These are phyloP conservation scores for Zosterops borbonicus DNA, from an alignment of 2,113 vertebrate species.

Conservation along the genomic window DNA sequence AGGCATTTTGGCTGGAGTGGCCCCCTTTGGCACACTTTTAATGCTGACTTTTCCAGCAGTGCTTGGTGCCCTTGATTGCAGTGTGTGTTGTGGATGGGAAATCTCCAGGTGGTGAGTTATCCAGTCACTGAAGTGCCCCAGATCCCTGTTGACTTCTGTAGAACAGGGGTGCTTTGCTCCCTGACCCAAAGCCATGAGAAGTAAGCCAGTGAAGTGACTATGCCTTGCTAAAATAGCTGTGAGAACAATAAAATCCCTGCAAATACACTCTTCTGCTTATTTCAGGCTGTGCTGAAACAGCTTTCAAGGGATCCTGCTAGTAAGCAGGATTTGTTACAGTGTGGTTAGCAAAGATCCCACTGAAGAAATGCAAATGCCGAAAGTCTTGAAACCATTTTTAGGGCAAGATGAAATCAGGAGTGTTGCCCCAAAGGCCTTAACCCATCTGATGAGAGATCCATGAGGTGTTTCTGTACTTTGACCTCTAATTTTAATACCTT, in stretches of 20 bases:
- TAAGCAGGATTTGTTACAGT: not conserved
- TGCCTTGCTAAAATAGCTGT: not conserved
- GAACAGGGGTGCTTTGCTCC: not conserved
- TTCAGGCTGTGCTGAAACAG: constrained; percentile 1
- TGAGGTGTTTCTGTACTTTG: not conserved
- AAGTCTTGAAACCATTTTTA: not conserved
- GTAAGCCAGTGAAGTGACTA: not conserved
- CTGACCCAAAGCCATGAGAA: not conserved
- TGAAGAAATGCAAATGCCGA: not conserved
- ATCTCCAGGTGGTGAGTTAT: not conserved
- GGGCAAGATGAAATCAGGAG: not conserved
- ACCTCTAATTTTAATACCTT: not conserved
- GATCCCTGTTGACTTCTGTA: not conserved
- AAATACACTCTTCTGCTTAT: not conserved
- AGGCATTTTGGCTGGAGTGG: not conserved
- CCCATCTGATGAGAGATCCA: not conserved
- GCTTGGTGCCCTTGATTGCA: not conserved
- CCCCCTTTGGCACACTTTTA: not conserved
- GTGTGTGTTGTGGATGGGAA: not conserved
- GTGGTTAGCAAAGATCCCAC: not conserved
- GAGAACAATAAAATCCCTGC: not conserved
- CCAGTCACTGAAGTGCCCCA: not conserved
- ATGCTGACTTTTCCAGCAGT: not conserved
- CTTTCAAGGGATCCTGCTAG: not conserved
- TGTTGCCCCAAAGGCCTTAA: not conserved